Conservation (phyloP, 2,113 vertebrate genomes). For the Gobius niger region DNA sequence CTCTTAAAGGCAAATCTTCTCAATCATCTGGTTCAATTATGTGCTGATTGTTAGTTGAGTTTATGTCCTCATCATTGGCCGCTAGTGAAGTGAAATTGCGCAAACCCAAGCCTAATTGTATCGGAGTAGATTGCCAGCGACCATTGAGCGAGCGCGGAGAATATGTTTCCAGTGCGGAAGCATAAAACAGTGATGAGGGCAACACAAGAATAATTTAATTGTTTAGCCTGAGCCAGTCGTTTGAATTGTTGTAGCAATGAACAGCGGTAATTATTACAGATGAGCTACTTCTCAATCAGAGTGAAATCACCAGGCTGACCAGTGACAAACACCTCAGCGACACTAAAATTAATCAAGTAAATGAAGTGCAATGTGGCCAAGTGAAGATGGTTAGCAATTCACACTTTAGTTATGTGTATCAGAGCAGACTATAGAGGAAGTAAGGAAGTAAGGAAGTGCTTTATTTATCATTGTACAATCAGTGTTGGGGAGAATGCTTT, state of each 20-base stretch:
- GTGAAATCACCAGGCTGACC: neutral
- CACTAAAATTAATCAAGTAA: neutral
- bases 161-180: neutral
- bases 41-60: constrained; percentile 37
- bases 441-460: too few relatives aligned
- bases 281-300: neutral
- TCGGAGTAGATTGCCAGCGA: neutral
- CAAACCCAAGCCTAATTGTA: constrained; percentile 32
- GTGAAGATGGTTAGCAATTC: neutral
- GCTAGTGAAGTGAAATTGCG: constrained; percentile 22
- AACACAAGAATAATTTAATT: constrained; percentile 18
- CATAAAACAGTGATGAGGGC: constrained; percentile 5
- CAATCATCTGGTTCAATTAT: constrained; percentile 43
- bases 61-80: constrained; percentile 28
- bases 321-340: neutral
- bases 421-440: too few relatives aligned
- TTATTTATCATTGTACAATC: too few relatives aligned
- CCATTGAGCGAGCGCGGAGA: neutral
- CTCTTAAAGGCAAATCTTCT: constrained; percentile 42
- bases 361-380: neutral
- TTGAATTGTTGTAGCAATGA: constrained; percentile 3
- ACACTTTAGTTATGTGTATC: too few relatives aligned
- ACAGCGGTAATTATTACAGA: constrained; percentile 5
- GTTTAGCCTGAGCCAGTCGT: constrained; percentile 13
- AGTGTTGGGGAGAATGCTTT: too few relatives aligned